Evolutionary conservation across 1,140 invertebrate genomes (phyloP).

Genomic region (Euwallacea similis): DNA sequence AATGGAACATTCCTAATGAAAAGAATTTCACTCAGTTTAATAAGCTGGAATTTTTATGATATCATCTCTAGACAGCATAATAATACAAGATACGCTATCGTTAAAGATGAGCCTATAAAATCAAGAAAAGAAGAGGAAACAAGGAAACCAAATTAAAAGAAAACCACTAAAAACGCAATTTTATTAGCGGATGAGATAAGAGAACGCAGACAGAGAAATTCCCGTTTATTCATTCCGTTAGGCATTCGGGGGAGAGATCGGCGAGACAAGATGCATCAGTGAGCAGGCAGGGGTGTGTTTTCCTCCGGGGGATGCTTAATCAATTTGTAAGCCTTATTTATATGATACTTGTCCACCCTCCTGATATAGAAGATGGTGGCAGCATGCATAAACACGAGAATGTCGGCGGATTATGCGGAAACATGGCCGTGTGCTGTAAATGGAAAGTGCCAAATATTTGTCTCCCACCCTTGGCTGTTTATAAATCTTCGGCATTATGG

Average conservation of each 20-base stretch:
- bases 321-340: constrained; percentile 37
- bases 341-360: constrained; percentile 37
- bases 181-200: constrained; percentile 30
- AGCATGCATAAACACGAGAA: constrained; percentile 24
- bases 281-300: constrained; percentile 15
- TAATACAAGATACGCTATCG: constrained; percentile 13
- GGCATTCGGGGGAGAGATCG: constrained; percentile 7
- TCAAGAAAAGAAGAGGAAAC: constrained; percentile 23
- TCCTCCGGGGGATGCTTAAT: constrained; percentile 30
- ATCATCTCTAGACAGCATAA: constrained; percentile 10
- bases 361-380: constrained; percentile 12
- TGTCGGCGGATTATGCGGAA: constrained; percentile 30
- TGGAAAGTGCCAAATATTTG: constrained; percentile 34
- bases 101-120: constrained; percentile 27
- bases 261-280: constrained; percentile 20
- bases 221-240: constrained; percentile 13
- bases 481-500: constrained; percentile 30
- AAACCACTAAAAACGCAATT: constrained; percentile 36
- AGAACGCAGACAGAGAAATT: constrained; percentile 26
- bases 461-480: constrained; percentile 18
- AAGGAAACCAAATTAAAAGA: constrained; percentile 30
- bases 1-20: not conserved
- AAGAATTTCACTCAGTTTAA: not conserved
- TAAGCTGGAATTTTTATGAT: constrained; percentile 21
- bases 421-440: constrained; percentile 32